These are phyloP conservation scores for Dicyrtomina minuta DNA, from an alignment of 2,888 invertebrate species.

Conservation along the genomic window DNA sequence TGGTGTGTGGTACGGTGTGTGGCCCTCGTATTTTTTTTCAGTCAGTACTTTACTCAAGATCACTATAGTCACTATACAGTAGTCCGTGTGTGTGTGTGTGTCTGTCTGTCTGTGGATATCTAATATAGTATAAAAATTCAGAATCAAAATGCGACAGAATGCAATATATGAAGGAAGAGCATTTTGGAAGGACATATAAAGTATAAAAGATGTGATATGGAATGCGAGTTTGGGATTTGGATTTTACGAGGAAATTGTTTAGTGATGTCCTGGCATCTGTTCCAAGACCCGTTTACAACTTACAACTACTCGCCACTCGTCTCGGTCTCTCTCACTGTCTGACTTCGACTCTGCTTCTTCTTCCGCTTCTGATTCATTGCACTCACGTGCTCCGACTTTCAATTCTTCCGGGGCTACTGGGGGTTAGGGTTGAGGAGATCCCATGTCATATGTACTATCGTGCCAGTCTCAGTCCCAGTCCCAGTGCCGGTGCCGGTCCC, in stretches of 20 bases:
- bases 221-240: conserved; percentile 22
- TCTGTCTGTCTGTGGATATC: no score
- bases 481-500: no score
- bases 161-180: neutral
- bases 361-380: conserved; percentile 33
- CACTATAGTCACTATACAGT: no score
- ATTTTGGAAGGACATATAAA: conserved; percentile 10
- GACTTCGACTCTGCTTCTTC: no score
- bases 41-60: no score
- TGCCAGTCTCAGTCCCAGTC: no score
- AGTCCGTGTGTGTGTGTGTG: no score
- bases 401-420: conserved; percentile 18
- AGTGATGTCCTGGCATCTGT: conserved; percentile 38
- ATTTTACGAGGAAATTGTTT: conserved; percentile 40
- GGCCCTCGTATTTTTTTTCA: no score
- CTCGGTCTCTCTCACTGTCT: neutral
- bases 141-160: conserved; percentile 5
- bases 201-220: conserved; percentile 19
- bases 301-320: conserved; percentile 16
- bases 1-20: no score
- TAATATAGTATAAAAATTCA: neutral
- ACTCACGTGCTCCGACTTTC: conserved; percentile 34
- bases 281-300: conserved; percentile 21
- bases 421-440: no score
- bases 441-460: no score